Conservation (phyloP, 2,797 vertebrate species). For the Malacoraja senta region DNA sequence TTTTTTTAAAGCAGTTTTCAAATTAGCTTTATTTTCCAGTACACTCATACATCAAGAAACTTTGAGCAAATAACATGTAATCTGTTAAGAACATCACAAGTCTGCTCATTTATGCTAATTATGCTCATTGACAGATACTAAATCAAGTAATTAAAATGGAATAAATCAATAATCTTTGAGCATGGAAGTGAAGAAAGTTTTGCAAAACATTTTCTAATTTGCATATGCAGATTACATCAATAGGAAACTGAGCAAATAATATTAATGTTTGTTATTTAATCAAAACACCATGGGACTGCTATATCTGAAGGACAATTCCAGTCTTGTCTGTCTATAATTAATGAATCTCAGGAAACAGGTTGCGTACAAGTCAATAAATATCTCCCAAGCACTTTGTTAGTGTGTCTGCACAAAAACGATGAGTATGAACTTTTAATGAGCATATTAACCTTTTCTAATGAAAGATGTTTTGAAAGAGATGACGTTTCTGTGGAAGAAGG, state of each 20-base stretch:
- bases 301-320: background rate
- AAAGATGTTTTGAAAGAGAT: slow-evolving; percentile 10
- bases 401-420: background rate
- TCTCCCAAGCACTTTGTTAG: background rate
- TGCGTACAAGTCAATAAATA: slow-evolving; percentile 9
- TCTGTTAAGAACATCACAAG: background rate
- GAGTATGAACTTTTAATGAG: slow-evolving; percentile 13
- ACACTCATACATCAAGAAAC: background rate
- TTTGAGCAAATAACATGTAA: background rate
- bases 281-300: background rate
- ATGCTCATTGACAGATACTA: background rate
- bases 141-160: background rate
- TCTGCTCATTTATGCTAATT: background rate
- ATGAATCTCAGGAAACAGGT: background rate
- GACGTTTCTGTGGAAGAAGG: background rate
- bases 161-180: background rate
- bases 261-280: slow-evolving; percentile 1
- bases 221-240: slow-evolving; percentile 21
- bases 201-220: slow-evolving; percentile 16
- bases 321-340: slow-evolving; percentile 8
- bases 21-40: background rate
- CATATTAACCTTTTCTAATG: slow-evolving; percentile 17
- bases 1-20: background rate
- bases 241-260: background rate
- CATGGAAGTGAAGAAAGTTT: background rate